Evolutionary conservation across 2,888 invertebrate species (phyloP).

Genomic region (Actias luna): DNA sequence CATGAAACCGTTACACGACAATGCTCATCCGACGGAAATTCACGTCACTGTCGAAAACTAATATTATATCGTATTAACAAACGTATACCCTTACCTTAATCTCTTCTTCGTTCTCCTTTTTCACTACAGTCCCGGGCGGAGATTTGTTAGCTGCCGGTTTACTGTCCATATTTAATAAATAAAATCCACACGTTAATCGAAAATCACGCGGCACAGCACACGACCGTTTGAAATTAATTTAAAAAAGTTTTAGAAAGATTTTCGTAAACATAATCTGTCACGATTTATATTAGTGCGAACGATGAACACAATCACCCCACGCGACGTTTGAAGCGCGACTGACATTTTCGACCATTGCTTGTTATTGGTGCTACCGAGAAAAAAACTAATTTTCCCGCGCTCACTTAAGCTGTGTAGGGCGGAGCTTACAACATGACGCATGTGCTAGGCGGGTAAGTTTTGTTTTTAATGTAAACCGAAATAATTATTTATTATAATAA

Average conservation of each 20-base stretch:
- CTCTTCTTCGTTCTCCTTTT: conserved; percentile 89
- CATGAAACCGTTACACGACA: conserved; percentile 62
- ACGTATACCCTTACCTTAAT: conserved; percentile 83
- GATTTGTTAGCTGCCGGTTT: conserved; percentile 69
- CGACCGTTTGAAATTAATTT: conserved; percentile 33
- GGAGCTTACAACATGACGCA: conserved; percentile 49
- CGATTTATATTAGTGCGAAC: conserved; percentile 11
- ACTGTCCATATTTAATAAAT: conserved; percentile 68
- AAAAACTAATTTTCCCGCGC: conserved; percentile 61
- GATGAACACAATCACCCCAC: conserved; percentile 32
- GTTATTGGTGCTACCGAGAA: conserved; percentile 33
- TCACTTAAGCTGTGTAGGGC: conserved; percentile 48
- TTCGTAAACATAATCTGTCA: conserved; percentile 65
- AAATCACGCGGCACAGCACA: conserved; percentile 32
- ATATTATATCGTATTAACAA: conserved; percentile 32
- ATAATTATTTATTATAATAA: no score
- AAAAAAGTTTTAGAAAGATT: conserved; percentile 45
- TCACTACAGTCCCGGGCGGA: conserved; percentile 75
- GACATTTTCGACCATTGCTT: conserved; percentile 42
- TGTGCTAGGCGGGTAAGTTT: conserved; percentile 41
- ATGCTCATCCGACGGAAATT: conserved; percentile 67
- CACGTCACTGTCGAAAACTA: conserved; percentile 52
- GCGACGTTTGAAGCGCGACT: conserved; percentile 58
- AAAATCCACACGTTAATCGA: conserved; percentile 37
- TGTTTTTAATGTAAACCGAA: no score